phyloP scores from a whole-genome alignment of 1,140 invertebrate species.

The Platyscapa corneri region DNA sequence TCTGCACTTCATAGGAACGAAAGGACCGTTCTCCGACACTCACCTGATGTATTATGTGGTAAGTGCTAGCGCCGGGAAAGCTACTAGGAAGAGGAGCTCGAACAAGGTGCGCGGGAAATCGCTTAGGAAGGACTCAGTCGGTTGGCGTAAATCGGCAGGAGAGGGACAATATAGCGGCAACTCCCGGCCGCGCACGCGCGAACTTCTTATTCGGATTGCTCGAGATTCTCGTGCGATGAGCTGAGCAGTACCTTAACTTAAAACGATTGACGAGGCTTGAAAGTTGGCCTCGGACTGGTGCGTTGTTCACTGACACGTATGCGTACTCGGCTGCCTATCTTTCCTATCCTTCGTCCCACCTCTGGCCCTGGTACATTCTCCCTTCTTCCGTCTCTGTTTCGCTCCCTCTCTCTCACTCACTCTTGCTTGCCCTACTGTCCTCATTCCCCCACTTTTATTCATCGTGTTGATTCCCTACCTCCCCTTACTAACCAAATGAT shows the following conservation, averaged over 20 bases:
- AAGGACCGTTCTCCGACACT: neutral
- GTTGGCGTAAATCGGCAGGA: neutral
- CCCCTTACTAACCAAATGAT: neutral
- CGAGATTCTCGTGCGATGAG: neutral
- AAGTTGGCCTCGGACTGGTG: conserved; percentile 42
- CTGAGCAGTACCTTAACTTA: neutral
- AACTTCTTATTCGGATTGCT: neutral
- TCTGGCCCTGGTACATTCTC: too few relatives aligned
- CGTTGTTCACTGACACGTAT: neutral
- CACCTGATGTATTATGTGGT: neutral
- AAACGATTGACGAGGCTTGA: conserved; percentile 30
- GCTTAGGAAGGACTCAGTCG: neutral
- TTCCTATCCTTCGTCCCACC: too few relatives aligned
- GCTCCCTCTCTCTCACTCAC: neutral
- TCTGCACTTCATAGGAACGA: neutral
- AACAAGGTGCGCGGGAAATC: neutral
- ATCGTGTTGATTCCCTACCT: neutral
- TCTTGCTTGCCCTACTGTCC: neutral
- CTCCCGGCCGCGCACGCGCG: neutral
- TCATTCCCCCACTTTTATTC: neutral
- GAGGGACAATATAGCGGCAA: neutral
- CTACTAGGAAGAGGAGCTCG: too few relatives aligned
- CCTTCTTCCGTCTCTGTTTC: too few relatives aligned
- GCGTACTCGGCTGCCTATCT: neutral
- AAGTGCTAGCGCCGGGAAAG: too few relatives aligned